Percentiles rank a stretch among this genome's conserved stretches.
Conservation (phyloP, 2,888 invertebrate species). For the Poecilus cupreus region DNA sequence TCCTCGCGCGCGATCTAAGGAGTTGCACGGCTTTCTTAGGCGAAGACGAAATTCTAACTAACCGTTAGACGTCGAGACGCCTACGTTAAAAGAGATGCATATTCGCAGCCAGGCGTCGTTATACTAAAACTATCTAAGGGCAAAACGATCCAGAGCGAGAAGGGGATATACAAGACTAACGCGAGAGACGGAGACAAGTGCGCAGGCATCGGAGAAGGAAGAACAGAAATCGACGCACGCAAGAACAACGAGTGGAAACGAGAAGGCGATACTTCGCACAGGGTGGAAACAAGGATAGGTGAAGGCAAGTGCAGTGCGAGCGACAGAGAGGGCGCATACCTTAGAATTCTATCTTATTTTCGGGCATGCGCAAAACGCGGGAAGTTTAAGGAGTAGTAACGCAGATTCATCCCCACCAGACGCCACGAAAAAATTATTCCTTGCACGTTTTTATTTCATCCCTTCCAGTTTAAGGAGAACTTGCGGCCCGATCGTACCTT, state of each 20-base stretch:
- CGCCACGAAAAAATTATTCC: conserved; percentile 39
- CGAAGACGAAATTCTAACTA: conserved; percentile 46
- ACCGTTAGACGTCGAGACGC: conserved; percentile 69
- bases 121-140: conserved; percentile 72
- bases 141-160: conserved; percentile 68
- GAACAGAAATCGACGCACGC: conserved; percentile 64
- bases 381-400: conserved; percentile 70
- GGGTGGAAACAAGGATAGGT: conserved; percentile 42
- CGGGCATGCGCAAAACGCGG: conserved; percentile 68
- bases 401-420: conserved; percentile 68
- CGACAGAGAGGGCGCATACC: conserved; percentile 68
- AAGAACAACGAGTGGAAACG: conserved; percentile 68
- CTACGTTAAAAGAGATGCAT: conserved; percentile 71
- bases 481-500: background rate
- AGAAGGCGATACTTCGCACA: conserved; percentile 64
- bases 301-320: conserved; percentile 55
- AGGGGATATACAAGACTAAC: conserved; percentile 68
- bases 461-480: conserved; percentile 48
- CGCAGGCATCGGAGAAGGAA: conserved; percentile 68
- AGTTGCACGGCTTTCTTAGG: conserved; percentile 29
- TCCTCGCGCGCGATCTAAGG: background rate
- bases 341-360: conserved; percentile 72
- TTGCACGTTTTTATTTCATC: conserved; percentile 46
- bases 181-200: conserved; percentile 67
- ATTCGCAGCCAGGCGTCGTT: conserved; percentile 67